These are phyloP conservation scores for Xestia rhomboidea DNA, from an alignment of 2,888 invertebrate species.

Conservation along the genomic window DNA sequence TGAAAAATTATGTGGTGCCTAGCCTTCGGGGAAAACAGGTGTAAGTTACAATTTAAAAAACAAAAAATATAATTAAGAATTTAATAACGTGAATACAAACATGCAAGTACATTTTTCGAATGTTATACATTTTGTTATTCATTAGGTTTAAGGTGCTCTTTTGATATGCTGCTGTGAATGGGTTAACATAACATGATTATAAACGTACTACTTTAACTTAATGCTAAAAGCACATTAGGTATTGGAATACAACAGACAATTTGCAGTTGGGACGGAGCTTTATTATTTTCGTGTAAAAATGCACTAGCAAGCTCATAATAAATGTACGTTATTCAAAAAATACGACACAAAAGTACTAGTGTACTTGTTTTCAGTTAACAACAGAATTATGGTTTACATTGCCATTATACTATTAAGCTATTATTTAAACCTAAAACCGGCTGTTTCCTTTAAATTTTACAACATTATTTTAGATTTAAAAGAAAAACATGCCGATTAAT, in stretches of 20 bases:
- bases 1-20: neutral
- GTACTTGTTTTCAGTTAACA: slow-evolving; percentile 64
- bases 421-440: slow-evolving; percentile 70
- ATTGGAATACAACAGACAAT: slow-evolving; percentile 68
- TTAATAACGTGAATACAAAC: slow-evolving; percentile 88
- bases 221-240: slow-evolving; percentile 72
- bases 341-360: slow-evolving; percentile 52
- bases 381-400: slow-evolving; percentile 64
- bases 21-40: neutral
- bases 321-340: slow-evolving; percentile 50
- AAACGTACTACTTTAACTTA: slow-evolving; percentile 74
- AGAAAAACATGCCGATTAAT: slow-evolving; percentile 74
- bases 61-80: slow-evolving; percentile 74
- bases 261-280: slow-evolving; percentile 81
- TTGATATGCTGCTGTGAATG: slow-evolving; percentile 84
- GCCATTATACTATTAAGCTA: slow-evolving; percentile 62
- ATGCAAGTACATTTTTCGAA: slow-evolving; percentile 88
- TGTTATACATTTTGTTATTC: slow-evolving; percentile 81
- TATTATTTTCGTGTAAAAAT: slow-evolving; percentile 64
- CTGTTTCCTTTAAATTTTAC: slow-evolving; percentile 69
- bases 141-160: slow-evolving; percentile 77
- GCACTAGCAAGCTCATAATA: slow-evolving; percentile 72
- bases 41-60: slow-evolving; percentile 44
- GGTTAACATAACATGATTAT: slow-evolving; percentile 78
- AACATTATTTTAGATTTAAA: slow-evolving; percentile 67